Conservation (phyloP, 1,140 invertebrate genomes). For the Frieseomelitta varia region DNA sequence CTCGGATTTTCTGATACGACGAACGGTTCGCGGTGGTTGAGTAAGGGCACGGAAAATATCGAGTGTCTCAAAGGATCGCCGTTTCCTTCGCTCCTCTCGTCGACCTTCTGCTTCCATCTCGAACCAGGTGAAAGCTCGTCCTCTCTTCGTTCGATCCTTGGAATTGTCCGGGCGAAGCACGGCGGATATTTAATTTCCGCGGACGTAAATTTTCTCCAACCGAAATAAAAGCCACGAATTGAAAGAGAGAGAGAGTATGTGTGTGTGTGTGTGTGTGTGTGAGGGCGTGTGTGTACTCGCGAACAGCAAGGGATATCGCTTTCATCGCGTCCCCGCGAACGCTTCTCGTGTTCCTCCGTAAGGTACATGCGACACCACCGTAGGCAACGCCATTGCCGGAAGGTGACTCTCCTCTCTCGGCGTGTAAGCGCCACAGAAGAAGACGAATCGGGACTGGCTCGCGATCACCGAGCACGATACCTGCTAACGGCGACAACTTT, state of each 20-base stretch:
- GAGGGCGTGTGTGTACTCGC: background rate
- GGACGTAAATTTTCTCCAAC: conserved; percentile 16
- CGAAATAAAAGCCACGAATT: conserved; percentile 27
- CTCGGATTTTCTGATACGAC: conserved; percentile 53
- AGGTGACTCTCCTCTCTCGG: conserved; percentile 18
- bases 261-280: too few relatives aligned
- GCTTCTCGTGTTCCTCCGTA: conserved; percentile 49
- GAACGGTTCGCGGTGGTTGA: background rate
- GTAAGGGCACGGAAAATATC: conserved; percentile 46
- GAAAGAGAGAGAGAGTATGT: background rate
- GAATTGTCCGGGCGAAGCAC: conserved; percentile 18
- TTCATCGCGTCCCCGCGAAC: conserved; percentile 37
- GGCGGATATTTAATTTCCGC: conserved; percentile 37
- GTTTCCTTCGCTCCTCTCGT: conserved; percentile 15
- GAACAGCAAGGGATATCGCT: conserved; percentile 29
- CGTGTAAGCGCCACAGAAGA: conserved; percentile 45
- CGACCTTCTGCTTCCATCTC: background rate
- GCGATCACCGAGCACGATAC: conserved; percentile 52
- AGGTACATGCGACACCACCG: conserved; percentile 47
- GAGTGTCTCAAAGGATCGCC: conserved; percentile 53
- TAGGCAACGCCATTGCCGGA: conserved; percentile 54
- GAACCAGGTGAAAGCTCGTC: background rate
- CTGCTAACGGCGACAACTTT: conserved; percentile 37
- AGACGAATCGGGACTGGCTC: conserved; percentile 18
- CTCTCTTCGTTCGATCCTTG: background rate